Base-by-base conservation (phyloP, 2,888 invertebrate genomes). In the Sepiola atlantica region DNA sequence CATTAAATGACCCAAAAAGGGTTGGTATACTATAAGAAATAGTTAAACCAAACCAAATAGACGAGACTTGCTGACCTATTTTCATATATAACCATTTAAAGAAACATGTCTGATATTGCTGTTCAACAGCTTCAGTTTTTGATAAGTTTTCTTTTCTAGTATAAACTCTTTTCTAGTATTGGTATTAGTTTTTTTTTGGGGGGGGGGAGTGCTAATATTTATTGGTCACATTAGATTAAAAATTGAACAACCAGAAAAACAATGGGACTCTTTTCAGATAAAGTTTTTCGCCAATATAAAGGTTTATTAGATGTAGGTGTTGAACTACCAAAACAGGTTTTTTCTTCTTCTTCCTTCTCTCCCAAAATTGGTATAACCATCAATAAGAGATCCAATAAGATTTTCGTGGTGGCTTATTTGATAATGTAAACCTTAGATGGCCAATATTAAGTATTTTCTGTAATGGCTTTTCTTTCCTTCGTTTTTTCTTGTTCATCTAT, bases 381-480 rank as follows among this genome's bases (percentile, higher is more conserved):
- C 77, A 77, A 77, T 77, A 77, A 77, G n/a, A 77, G 77, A 77
- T 77, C 77, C 77, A 77, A 77, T 77, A 77, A 77, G 77, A 32
- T 77, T 32, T 77, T 77, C 77, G 16, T 77, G 77, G 14, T 77
- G 32, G 77, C 77, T 77, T 77, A 77, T 77, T 77, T 32, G 77
- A 77, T 77, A 77, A 77, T 32, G 32, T 77, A 77, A 77, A 77
- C 77, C 77, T 77, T 77, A 77, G 77, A 77, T 77, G n/a, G 77
- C 32, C n/a, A n/a, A 77, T n/a, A 77, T 77, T 77, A 77, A 77
- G 77, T 77, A 32, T 32, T 77, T 61, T 24, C 77, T 77, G 14
- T 77, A 32, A 77, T 32, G 32, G 77, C n/a, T 77, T 77, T 77
- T 77, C 32, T 32, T 18, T n/a, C 14, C 57, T 21, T 21, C 20